These are phyloP conservation scores for Druceiella hillmani DNA, from an alignment of 2,888 invertebrate genomes.

Conservation along the genomic window DNA sequence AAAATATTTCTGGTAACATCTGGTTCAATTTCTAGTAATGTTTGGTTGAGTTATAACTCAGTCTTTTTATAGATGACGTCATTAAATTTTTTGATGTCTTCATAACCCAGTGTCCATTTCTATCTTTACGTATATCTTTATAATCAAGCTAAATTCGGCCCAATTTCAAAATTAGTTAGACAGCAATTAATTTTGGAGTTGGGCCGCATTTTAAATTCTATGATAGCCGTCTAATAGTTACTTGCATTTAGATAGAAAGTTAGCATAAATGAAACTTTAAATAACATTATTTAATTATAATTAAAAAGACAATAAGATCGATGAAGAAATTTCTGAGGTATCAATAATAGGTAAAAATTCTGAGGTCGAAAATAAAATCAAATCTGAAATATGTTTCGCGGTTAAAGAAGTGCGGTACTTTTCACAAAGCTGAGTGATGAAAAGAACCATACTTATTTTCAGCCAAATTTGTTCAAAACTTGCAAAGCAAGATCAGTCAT, in stretches of 20 bases:
- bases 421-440: neutral
- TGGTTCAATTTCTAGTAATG: too few relatives aligned
- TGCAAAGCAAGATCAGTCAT: conserved; percentile 2
- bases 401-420: conserved; percentile 2
- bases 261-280: conserved; percentile 1
- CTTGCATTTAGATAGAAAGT: neutral
- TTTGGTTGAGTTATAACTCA: too few relatives aligned
- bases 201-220: too few relatives aligned
- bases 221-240: too few relatives aligned
- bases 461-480: neutral
- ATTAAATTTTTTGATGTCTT: too few relatives aligned
- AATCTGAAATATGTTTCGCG: conserved; percentile 2
- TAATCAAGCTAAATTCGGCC: too few relatives aligned
- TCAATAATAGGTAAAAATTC: neutral
- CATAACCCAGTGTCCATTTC: too few relatives aligned
- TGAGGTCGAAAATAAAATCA: conserved; percentile 2
- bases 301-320: neutral
- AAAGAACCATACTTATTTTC: neutral
- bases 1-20: too few relatives aligned
- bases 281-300: neutral
- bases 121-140: too few relatives aligned
- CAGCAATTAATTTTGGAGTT: too few relatives aligned
- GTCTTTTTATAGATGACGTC: too few relatives aligned
- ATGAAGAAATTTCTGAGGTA: neutral
- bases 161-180: too few relatives aligned